Conservation (phyloP, 1,140 invertebrate species). For the Philopotamus ludificatus region DNA sequence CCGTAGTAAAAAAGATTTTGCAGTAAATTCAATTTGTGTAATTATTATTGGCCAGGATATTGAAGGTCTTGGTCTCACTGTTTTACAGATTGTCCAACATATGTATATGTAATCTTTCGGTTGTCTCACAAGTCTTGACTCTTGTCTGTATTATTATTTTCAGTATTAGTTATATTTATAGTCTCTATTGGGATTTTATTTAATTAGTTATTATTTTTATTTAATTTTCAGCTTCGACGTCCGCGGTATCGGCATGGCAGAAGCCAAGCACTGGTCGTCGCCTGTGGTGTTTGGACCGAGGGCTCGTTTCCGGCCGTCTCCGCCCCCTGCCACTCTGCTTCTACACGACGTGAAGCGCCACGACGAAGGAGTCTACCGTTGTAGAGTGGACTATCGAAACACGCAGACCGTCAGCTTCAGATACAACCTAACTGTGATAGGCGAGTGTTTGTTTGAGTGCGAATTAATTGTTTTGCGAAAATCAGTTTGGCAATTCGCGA, state of each 20-base stretch:
- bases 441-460: slow-evolving; percentile 60
- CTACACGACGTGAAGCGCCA: slow-evolving; percentile 75
- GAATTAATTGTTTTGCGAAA: background rate
- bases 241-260: slow-evolving; percentile 68
- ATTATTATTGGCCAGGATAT: no score
- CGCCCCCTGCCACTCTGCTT: slow-evolving; percentile 68
- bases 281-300: slow-evolving; percentile 76
- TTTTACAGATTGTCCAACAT: no score
- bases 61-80: no score
- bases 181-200: no score
- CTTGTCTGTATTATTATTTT: no score
- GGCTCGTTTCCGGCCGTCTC: slow-evolving; percentile 72
- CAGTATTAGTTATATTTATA: no score
- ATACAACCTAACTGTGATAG: slow-evolving; percentile 85
- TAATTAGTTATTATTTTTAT: no score
- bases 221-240: slow-evolving; percentile 77
- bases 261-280: slow-evolving; percentile 74
- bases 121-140: no score
- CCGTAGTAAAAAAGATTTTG: no score
- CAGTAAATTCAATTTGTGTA: no score
- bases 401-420: slow-evolving; percentile 82
- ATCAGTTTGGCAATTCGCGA: background rate
- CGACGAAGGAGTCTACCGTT: slow-evolving; percentile 85
- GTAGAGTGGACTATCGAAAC: slow-evolving; percentile 84
- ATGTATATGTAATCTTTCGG: no score